Percentiles rank a stretch among this genome's conserved stretches.
phyloP scores from a whole-genome alignment of 2,888 invertebrate species.

The Sesamia inferens region DNA sequence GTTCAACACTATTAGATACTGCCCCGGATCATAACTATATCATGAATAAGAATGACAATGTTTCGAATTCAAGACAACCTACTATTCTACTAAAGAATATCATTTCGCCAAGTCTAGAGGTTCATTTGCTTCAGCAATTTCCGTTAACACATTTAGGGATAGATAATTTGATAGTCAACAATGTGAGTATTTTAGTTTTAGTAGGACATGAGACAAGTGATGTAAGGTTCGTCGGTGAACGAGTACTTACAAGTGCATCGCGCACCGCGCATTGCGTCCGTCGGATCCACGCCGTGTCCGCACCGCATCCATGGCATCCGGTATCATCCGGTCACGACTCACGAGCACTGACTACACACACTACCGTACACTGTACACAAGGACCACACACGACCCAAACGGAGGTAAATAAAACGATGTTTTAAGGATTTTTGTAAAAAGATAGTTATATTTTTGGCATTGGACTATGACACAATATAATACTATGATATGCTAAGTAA shows the following conservation, averaged over 20 bases:
- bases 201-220: constrained; percentile 23
- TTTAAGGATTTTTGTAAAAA: constrained; percentile 89
- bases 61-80: not conserved
- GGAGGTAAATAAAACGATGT: constrained; percentile 87
- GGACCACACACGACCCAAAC: constrained; percentile 63
- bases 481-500: constrained; percentile 91
- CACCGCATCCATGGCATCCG: constrained; percentile 53
- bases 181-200: constrained; percentile 1
- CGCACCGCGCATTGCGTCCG: constrained; percentile 16
- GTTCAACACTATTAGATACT: not conserved
- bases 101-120: not conserved
- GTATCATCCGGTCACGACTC: constrained; percentile 41
- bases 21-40: not conserved
- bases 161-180: constrained; percentile 4
- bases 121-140: not conserved
- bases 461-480: constrained; percentile 91
- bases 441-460: constrained; percentile 91
- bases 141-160: constrained; percentile 20
- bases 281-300: constrained; percentile 29
- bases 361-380: constrained; percentile 55
- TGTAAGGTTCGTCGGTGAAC: constrained; percentile 36
- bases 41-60: not conserved
- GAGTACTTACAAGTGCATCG: constrained; percentile 51
- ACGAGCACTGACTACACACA: constrained; percentile 61
- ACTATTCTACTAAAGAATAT: not conserved